Base-by-base conservation (phyloP, 2,797 vertebrate species). In the Eremophila alpestris region DNA sequence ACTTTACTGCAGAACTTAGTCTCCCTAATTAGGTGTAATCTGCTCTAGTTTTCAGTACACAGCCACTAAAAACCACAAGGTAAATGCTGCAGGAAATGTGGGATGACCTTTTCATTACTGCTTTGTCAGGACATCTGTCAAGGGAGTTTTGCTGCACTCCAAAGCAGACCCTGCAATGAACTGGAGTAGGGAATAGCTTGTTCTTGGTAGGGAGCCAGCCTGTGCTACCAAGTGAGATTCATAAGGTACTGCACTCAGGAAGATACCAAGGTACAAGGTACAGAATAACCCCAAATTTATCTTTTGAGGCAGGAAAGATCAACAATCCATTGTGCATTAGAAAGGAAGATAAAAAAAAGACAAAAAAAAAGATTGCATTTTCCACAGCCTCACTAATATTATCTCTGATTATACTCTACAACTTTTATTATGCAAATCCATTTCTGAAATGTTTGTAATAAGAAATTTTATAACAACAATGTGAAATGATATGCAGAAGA, bases 71-170 rank as follows among this genome's bases (percentile, higher is more conserved):
- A 89, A 89, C 85, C 97, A 55, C 16, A 96, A 95, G 94, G 96
- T 30, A 93, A 97, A 96, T 86, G 73, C 68, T 88, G 73, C 62
- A 78, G 92, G 81, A 96, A 95, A 88, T 54, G 81, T 65, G 49
- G 19, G 51, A 54, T 89, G 94, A 94, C 90, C 92, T 98, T 97
- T 96, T 73, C 85, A 71, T 94, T 95, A 96, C 38, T 93, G 81
- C 88, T 96, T 96, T 96, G 95, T 97, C 96, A 97, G 90, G 78
- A 83, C 70, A 93, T 95, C 76, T 93, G 83, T 95, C 95, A 91
- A 79, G 88, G 93, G 85, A 70, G 67, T 90, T 87, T 84, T 93
- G 68, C 62, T 94, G 68, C n/a, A 20, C 81, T 90, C 22, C 76
- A 77, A 85, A 87, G 55, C n/a, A 93, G 41, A 55, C 22, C 46